Base-by-base conservation (phyloP, 1,140 invertebrate species). In the Aphaenogaster floridana region DNA sequence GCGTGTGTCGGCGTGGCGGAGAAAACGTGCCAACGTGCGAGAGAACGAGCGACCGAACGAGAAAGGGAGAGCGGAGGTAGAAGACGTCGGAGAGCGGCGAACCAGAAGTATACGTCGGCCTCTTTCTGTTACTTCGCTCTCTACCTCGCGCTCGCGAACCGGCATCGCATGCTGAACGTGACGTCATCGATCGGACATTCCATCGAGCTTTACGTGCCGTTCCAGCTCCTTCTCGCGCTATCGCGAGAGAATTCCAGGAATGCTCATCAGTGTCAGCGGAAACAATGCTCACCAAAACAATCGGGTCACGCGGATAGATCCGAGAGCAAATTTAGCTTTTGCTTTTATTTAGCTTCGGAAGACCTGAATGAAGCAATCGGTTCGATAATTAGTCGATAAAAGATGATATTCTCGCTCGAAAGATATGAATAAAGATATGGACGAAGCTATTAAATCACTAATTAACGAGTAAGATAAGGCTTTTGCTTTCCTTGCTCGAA, bases 151-250 rank as follows among this genome's bases (percentile, higher is more conserved):
- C 80, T 83, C 66, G 80, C 80, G 54, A 54, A 57, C 39, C 48
- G 52, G 66, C 86, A 34, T 45, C 34, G 50, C 80, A 50, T 39
- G 15, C 28, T 42, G 68, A 80, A 77, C 59, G 81, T 93, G 91
- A 94, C 92, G 92, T 93, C 91, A 94, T 79, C 83, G 87, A 89
- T 91, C 91, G 88, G 91, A 92, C 92, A 93, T 94, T 93, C 91
- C 92, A 92, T 80, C 79, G 87, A 86, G 87, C 91, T 89, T 92
- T 87, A 90, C 74, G 63, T 45, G 50, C 57, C 57, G 28, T 77
- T 88, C 72, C 28, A 61, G 34, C 34, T 57, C 39, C 50, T 48
- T 50, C 57, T 84, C 80, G 80, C 69, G 15, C 80, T 76, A 63
- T 76, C 54, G 57, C 80, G 28, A 21, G 17, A 63, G 80, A 84